Base-by-base conservation (phyloP, 2,888 invertebrate genomes). In the Zygaena filipendulae region DNA sequence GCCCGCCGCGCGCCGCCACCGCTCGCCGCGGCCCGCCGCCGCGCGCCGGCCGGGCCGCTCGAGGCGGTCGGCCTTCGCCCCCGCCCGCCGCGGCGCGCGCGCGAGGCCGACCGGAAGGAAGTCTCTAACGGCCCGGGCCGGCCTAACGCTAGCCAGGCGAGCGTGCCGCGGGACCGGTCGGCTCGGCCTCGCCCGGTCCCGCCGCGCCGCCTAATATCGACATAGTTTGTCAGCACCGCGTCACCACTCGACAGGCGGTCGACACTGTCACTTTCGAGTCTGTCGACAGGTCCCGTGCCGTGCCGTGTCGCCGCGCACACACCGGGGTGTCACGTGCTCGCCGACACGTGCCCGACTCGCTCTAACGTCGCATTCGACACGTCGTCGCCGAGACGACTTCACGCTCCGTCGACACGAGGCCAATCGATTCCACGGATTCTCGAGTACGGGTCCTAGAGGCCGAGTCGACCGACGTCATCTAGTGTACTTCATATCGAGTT, bases 21-120 rank as follows among this genome's bases (percentile, higher is more conserved):
- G 30, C 29, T 18, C 7, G 11, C 14, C n/a, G n/a, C n/a, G n/a
- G n/a, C n/a, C n/a, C n/a, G n/a, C n/a, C n/a, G n/a, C n/a, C n/a
- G 13, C 21, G 23, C 18, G 10, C 16, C 24, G 7, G 29, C 24
- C 19, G 25, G 11, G 26, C 19, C 20, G 25, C 28, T 23, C 25
- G 29, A 13, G 12, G 11, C 19, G 22, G 21, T 11, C 11, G 22
- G 11, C 11, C 11, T 3, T 27, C 23, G 33, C 28, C 25, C 25
- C 25, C 32, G 35, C 35, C 21, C 20, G 20, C 19, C 32, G 30
- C 29, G 33, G 25, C 33, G 35, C 33, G 32, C 12, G 27, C 18
- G 27, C 33, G 35, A 40, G 35, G 38, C 29, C 28, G 28, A 26
- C 13, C 32, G 33, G 30, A 34, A 35, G 40, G 36, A 38, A 33